A percentile compares a stretch with the other conserved stretches of the same genome.
Conservation (phyloP, 1,140 invertebrate species). For the Neodiprion lecontei region DNA sequence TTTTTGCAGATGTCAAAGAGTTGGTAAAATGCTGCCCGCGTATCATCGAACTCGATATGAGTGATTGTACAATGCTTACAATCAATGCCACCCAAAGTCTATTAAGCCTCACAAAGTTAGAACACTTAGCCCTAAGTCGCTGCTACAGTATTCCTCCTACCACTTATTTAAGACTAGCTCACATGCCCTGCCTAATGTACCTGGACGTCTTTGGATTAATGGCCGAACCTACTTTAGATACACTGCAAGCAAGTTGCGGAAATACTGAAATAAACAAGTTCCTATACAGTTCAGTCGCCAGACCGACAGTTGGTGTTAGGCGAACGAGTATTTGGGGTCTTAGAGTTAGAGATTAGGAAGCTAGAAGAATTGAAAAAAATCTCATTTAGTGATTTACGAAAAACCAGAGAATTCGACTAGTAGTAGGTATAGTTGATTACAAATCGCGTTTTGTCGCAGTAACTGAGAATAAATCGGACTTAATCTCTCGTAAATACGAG, state of each 20-base stretch:
- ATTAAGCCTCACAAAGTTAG: conserved; percentile 71
- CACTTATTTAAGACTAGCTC: conserved; percentile 59
- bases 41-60: conserved; percentile 84
- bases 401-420: neutral
- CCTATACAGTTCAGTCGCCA: conserved; percentile 80
- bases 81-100: conserved; percentile 66
- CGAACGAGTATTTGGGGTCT: conserved; percentile 90
- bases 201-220: conserved; percentile 82
- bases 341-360: conserved; percentile 76
- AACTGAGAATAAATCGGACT: too few species aligned
- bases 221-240: conserved; percentile 64
- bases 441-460: neutral
- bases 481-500: too few species aligned
- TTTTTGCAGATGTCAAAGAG: conserved; percentile 70
- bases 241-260: conserved; percentile 63
- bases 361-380: conserved; percentile 35
- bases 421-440: neutral
- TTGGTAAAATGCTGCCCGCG: conserved; percentile 72
- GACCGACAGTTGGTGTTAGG: conserved; percentile 85
- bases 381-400: neutral
- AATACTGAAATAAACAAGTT: conserved; percentile 72
- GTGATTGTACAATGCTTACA: conserved; percentile 80
- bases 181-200: conserved; percentile 69
- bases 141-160: conserved; percentile 80
- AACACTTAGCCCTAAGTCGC: conserved; percentile 83